These are phyloP conservation scores for Pseudorhombus dupliciocellatus DNA, from an alignment of 2,113 vertebrate genomes.

Conservation along the genomic window DNA sequence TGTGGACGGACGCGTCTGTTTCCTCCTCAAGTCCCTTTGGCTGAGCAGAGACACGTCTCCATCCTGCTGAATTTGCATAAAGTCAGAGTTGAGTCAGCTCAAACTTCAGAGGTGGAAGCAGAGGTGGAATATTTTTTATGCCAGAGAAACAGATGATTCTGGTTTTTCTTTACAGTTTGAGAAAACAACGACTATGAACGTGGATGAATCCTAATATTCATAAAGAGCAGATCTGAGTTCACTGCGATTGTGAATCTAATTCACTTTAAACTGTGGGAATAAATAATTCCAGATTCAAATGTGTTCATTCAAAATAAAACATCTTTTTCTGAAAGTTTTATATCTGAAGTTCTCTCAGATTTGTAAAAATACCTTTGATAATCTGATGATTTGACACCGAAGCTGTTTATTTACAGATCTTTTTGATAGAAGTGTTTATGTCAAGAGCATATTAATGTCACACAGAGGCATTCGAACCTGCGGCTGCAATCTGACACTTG, in stretches of 20 bases:
- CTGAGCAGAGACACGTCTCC: not conserved
- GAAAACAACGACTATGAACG: not conserved
- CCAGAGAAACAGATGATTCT: too few relatives aligned
- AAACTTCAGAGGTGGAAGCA: not conserved
- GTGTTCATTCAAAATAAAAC: too few relatives aligned
- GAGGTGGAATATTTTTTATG: not conserved
- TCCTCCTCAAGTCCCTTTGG: not conserved
- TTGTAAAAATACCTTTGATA: too few relatives aligned
- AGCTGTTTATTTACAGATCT: too few relatives aligned
- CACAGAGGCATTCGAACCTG: not conserved
- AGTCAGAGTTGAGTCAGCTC: constrained; percentile 9
- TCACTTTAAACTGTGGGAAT: not conserved
- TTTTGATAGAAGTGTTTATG: too few relatives aligned
- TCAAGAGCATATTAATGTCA: not conserved
- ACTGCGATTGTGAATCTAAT: not conserved
- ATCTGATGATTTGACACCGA: too few relatives aligned
- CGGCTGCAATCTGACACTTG: too few relatives aligned
- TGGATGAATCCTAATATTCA: not conserved
- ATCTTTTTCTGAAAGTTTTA: not conserved
- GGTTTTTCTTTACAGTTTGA: too few relatives aligned
- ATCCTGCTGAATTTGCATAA: constrained; percentile 49
- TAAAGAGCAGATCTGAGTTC: not conserved
- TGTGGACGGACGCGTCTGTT: too few relatives aligned
- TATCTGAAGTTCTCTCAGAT: too few relatives aligned
- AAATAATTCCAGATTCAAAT: not conserved